Evolutionary conservation across 2,113 vertebrate genomes (phyloP).

Genomic region (Nibea coibor): DNA sequence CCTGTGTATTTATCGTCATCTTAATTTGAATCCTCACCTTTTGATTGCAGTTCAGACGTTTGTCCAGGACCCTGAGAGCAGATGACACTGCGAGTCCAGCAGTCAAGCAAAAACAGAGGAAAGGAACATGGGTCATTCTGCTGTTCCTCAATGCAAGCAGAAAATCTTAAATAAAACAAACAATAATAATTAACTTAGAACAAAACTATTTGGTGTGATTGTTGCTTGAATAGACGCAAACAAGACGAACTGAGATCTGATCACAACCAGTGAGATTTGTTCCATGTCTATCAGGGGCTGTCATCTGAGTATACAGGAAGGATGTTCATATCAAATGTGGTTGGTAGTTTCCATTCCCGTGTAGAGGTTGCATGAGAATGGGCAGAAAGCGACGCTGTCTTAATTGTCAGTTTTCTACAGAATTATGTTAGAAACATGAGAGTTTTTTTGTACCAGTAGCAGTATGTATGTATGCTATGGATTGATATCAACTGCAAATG

Average conservation of each 20-base stretch:
- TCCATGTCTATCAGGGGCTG: conserved; percentile 27
- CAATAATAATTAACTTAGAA: background rate
- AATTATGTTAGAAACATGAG: background rate
- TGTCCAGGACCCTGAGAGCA: conserved; percentile 57
- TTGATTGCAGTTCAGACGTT: conserved; percentile 61
- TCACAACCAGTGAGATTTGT: background rate
- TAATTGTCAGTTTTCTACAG: background rate
- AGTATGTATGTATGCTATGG: background rate
- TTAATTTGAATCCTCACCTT: conserved; percentile 50
- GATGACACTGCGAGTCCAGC: conserved; percentile 3
- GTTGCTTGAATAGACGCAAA: background rate
- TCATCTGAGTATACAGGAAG: conserved; percentile 59
- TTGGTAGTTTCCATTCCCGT: conserved; percentile 4
- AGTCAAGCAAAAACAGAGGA: conserved; percentile 46
- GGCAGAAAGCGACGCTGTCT: background rate
- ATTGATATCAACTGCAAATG: background rate
- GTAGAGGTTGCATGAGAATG: background rate
- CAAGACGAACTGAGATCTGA: background rate
- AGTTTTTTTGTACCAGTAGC: background rate
- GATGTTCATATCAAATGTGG: background rate
- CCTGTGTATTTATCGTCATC: background rate
- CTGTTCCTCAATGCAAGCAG: background rate
- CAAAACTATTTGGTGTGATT: too few relatives aligned
- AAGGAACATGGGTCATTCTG: conserved; percentile 37
- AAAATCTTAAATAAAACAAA: conserved; percentile 3